phyloP scores from a whole-genome alignment of 2,888 invertebrate species.

The Drosophila prolongata region DNA sequence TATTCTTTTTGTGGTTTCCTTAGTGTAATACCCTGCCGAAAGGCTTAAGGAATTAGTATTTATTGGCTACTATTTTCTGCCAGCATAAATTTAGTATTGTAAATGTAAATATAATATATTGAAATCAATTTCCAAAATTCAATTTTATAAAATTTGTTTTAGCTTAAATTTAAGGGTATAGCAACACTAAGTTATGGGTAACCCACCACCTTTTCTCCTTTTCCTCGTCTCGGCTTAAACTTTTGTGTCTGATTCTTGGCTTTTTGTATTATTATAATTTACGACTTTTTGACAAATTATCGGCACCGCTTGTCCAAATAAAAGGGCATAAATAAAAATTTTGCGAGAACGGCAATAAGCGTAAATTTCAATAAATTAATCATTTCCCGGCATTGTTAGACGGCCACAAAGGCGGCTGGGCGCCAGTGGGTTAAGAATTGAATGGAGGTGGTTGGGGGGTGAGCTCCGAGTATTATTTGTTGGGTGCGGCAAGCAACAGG shows the following conservation, averaged over 20 bases:
- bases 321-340: conserved; percentile 70
- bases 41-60: no score
- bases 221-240: not conserved
- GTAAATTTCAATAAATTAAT: conserved; percentile 77
- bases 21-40: not conserved
- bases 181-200: not conserved
- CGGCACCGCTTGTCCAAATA: conserved; percentile 71
- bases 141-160: no score
- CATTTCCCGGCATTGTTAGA: conserved; percentile 57
- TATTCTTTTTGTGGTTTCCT: conserved; percentile 34
- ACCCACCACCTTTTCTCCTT: not conserved
- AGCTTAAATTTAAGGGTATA: not conserved
- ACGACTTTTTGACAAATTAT: conserved; percentile 80
- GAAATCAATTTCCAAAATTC: no score
- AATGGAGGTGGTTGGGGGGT: not conserved
- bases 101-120: no score
- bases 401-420: conserved; percentile 28
- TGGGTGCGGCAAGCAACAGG: conserved; percentile 57
- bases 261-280: conserved; percentile 67
- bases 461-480: conserved; percentile 40
- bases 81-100: no score
- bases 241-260: conserved; percentile 13
- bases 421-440: no score
- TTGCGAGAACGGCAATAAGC: conserved; percentile 69
- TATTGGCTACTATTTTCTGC: no score